A percentile compares a stretch with the other conserved stretches of the same genome.
phyloP scores from a whole-genome alignment of 2,888 invertebrate species.

The Pollenia amentaria region DNA sequence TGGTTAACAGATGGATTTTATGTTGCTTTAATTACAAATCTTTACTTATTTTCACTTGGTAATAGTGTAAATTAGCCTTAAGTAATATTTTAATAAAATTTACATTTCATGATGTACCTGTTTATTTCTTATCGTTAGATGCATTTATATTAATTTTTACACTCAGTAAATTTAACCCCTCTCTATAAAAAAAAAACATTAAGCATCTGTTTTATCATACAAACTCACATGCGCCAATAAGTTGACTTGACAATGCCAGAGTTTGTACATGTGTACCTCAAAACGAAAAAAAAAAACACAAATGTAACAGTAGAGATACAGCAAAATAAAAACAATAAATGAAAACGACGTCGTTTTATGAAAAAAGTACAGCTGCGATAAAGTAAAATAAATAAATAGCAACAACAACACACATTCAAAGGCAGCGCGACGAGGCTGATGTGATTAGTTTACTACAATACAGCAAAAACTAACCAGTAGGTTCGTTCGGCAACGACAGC shows the following conservation, averaged over 20 bases:
- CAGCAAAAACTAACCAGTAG: slow-evolving; percentile 34
- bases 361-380: slow-evolving; percentile 61
- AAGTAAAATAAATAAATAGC: slow-evolving; percentile 36
- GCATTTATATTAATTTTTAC: no score
- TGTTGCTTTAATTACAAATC: no score
- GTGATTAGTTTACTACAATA: slow-evolving; percentile 50
- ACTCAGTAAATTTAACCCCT: not conserved
- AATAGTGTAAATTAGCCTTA: no score
- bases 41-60: no score
- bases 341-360: slow-evolving; percentile 56
- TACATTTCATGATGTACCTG: no score
- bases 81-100: no score
- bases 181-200: not conserved
- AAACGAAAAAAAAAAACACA: not conserved
- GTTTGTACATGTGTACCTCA: not conserved
- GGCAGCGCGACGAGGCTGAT: slow-evolving; percentile 56
- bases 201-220: slow-evolving; percentile 15
- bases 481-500: slow-evolving; percentile 59
- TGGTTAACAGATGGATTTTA: no score
- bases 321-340: slow-evolving; percentile 10
- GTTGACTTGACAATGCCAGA: slow-evolving; percentile 2
- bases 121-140: no score
- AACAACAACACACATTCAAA: slow-evolving; percentile 25
- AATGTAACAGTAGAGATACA: not conserved
- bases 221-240: slow-evolving; percentile 41